phyloP scores from a whole-genome alignment of 2,113 vertebrate species.

The Cariama cristata region DNA sequence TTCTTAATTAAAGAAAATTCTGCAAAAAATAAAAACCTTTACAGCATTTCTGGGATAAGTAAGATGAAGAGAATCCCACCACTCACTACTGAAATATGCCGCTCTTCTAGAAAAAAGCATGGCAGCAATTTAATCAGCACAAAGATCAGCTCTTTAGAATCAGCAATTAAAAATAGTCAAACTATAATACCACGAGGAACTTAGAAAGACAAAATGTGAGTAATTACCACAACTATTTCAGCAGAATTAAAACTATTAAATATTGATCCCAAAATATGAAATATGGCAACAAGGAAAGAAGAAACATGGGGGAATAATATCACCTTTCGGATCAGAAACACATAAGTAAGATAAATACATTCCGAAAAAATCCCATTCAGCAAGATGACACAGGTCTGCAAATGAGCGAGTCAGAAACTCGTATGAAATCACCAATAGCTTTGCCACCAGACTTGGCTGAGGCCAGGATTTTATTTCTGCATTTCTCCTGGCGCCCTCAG shows the following conservation, averaged over 20 bases:
- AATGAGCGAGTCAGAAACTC: background rate
- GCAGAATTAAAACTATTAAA: constrained; percentile 10
- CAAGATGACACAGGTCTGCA: background rate
- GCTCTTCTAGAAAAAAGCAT: background rate
- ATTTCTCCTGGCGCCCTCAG: background rate
- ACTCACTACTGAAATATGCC: background rate
- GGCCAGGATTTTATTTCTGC: background rate
- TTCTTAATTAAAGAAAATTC: constrained; percentile 6
- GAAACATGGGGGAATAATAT: background rate
- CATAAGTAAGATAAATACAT: background rate
- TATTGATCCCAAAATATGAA: background rate
- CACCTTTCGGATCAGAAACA: background rate
- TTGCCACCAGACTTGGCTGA: background rate
- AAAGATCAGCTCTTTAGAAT: background rate
- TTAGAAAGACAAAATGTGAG: background rate
- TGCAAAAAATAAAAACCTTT: background rate
- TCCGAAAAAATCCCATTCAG: background rate
- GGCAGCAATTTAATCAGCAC: background rate
- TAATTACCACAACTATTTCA: background rate
- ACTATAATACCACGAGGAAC: background rate
- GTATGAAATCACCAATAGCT: background rate
- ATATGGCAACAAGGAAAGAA: background rate
- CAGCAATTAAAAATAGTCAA: constrained; percentile 12
- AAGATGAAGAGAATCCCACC: background rate
- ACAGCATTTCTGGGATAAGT: background rate